These are phyloP conservation scores for Camponotus fellah DNA, from an alignment of 2,888 invertebrate genomes.

Conservation along the genomic window DNA sequence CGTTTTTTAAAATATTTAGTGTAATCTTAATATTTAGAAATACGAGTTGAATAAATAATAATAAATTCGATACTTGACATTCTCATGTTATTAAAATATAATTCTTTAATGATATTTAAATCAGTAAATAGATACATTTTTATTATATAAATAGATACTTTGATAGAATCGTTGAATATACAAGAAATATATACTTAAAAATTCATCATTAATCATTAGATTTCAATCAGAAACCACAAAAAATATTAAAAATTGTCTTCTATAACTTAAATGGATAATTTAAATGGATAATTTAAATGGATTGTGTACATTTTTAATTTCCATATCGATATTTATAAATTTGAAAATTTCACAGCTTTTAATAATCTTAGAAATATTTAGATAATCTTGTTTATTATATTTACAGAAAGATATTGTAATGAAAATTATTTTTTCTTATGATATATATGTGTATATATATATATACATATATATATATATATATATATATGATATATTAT, in stretches of 20 bases:
- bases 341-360: neutral
- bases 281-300: neutral
- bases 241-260: neutral
- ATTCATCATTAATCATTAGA: neutral
- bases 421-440: slow-evolving; percentile 2
- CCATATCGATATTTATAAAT: neutral
- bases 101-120: neutral
- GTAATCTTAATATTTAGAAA: neutral
- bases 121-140: neutral
- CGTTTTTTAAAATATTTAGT: neutral
- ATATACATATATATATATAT: neutral
- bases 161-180: neutral
- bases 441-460: neutral
- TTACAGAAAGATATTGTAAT: neutral
- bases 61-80: neutral
- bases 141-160: neutral
- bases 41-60: neutral
- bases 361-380: neutral
- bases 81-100: neutral
- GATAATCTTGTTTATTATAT: neutral
- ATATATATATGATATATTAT: too few relatives aligned
- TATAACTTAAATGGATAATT: neutral
- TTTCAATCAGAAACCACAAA: slow-evolving; percentile 8
- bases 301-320: neutral
- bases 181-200: neutral